phyloP scores from a whole-genome alignment of 35 echinoderm and acorn worm species.

The Acanthaster planci region DNA sequence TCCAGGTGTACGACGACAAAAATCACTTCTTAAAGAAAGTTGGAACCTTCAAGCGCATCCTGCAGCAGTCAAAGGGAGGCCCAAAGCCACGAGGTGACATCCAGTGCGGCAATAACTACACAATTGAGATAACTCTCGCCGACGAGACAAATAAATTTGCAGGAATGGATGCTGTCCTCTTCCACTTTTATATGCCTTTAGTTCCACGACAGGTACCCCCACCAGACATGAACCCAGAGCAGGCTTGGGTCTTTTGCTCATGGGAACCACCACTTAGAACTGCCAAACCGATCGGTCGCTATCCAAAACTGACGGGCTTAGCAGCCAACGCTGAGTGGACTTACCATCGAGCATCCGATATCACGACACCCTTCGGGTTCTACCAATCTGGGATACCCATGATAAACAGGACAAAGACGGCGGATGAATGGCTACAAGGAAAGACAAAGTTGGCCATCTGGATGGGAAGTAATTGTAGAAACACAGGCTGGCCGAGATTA shows the following conservation, averaged over 20 bases:
- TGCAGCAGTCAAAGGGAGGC: not conserved
- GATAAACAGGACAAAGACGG: not conserved
- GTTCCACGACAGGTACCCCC: not conserved
- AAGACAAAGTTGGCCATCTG: constrained; percentile 41
- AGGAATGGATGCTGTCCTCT: constrained; percentile 7
- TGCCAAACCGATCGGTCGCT: too few relatives aligned
- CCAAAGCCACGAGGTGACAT: not conserved
- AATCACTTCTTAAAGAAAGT: not conserved
- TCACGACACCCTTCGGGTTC: not conserved
- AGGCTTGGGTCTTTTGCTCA: constrained; percentile 4
- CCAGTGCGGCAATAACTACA: not conserved
- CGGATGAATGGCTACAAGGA: constrained; percentile 13
- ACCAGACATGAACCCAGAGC: too few relatives aligned
- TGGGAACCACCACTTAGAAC: not conserved
- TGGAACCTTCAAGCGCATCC: not conserved
- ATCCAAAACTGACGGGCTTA: not conserved
- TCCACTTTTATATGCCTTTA: not conserved
- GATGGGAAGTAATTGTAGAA: constrained; percentile 53
- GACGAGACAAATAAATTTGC: not conserved
- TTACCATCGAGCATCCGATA: not conserved
- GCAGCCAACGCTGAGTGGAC: not conserved
- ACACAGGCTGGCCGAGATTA: constrained; percentile 44
- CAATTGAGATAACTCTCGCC: not conserved
- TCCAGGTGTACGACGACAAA: not conserved
- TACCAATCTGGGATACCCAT: not conserved